Base-by-base conservation (phyloP, 1,140 invertebrate species). In the Magallana gigas region DNA sequence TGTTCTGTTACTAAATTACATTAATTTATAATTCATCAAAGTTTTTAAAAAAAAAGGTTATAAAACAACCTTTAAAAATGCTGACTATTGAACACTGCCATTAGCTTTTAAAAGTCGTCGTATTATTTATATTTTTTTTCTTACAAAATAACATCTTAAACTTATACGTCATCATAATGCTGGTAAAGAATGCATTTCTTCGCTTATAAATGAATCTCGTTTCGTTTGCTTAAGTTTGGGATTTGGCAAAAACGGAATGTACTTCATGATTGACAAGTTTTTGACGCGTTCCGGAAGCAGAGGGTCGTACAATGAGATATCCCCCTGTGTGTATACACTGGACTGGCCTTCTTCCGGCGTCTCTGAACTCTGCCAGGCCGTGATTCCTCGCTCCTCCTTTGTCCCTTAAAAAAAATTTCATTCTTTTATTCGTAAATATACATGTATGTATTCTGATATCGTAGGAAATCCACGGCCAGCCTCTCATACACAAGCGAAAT, bases 311-410 rank as follows among this genome's bases (percentile, higher is more conserved):
- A 83, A 57, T 16, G 48, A 58, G 8, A 83, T 57, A 9, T 83
- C 81, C 9, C 57, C 81, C n/a, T 83, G 48, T 7, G 48, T 57
- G 18, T 57, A 57, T 23, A 16, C 8, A 9, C 48, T 29, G 48
- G 48, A n/a, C 5, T 8, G 14, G 14, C 48, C 57, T 14, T 83
- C 48, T 9, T 83, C 81, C 1, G 81, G 57, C 1, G 18, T 56
- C 16, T 57, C 48, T 5, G 57, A 57, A 83, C 81, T 84, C 83
- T 84, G 83, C 88, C 88, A 90, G 1, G 88, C 86, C 11, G 86
- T 60, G 29, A 90, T 90, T 0, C 88, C 88, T 29, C 88, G 48
- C 56, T 90, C 88, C 18, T 87, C 86, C 62, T 85, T 85, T 9
- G 88, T 90, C n/a, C 88, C 88, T 90, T 68, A 12, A 68, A 88